Conservation (phyloP, 2,113 vertebrate genomes). For the Oceanites oceanicus region DNA sequence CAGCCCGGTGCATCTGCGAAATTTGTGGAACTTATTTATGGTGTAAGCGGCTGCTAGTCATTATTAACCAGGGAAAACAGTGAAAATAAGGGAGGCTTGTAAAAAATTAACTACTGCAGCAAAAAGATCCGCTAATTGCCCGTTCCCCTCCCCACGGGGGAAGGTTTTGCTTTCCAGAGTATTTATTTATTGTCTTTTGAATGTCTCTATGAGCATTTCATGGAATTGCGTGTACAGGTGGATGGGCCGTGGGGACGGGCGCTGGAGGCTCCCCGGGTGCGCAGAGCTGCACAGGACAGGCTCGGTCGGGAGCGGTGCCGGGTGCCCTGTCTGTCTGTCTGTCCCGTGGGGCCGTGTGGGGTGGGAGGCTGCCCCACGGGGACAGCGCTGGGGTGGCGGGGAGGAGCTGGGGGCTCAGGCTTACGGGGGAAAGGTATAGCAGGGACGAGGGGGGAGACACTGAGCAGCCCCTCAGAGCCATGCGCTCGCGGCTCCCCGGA, state of each 20-base stretch:
- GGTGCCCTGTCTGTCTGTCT: rapidly evolving
- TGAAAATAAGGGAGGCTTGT: slow-evolving; percentile 42
- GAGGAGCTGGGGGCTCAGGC: not conserved
- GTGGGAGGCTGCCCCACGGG: not conserved
- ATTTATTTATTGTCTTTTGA: not conserved
- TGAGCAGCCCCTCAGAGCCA: not conserved
- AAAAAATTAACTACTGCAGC: slow-evolving; percentile 47
- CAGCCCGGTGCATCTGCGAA: slow-evolving; percentile 71
- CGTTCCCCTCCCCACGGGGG: not conserved
- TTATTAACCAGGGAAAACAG: slow-evolving; percentile 53
- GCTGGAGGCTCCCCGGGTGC: not conserved
- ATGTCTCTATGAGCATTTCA: rapidly evolving
- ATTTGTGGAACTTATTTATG: slow-evolving; percentile 66
- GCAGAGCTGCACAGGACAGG: rapidly evolving
- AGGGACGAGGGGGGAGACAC: too few species aligned
- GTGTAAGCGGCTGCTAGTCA: slow-evolving; percentile 37
- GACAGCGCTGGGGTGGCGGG: rapidly evolving
- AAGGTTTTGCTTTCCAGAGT: not conserved
- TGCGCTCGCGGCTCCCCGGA: rapidly evolving
- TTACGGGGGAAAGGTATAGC: rapidly evolving
- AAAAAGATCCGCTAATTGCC: slow-evolving; percentile 42
- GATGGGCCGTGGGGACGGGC: not conserved
- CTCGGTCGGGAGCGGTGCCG: rapidly evolving
- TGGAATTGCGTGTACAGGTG: not conserved
- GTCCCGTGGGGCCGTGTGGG: not conserved